These are phyloP conservation scores for Bactericera cockerelli DNA, from an alignment of 1,140 invertebrate genomes.

Conservation along the genomic window DNA sequence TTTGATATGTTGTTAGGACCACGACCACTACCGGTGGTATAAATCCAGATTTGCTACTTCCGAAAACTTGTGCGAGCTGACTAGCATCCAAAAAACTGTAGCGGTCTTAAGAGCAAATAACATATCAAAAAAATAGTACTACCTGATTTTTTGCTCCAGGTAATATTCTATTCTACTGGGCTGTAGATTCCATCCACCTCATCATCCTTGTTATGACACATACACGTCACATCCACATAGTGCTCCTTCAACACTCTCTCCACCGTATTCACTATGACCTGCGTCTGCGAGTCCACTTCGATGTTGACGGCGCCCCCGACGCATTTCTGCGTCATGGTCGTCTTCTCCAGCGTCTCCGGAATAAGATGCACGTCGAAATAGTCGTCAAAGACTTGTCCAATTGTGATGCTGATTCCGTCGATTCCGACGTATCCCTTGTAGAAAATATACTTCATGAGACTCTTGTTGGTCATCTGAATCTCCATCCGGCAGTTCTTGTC, in stretches of 20 bases:
- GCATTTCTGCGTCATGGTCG: not conserved
- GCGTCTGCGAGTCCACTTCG: conserved; percentile 1
- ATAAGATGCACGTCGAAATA: not conserved
- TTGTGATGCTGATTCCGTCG: not conserved
- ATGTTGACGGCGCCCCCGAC: not conserved
- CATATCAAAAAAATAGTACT: too few relatives aligned
- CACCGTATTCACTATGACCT: not conserved
- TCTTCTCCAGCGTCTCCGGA: not conserved
- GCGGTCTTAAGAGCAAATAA: too few relatives aligned
- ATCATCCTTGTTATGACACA: too few relatives aligned
- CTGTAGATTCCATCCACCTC: too few relatives aligned
- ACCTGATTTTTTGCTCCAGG: too few relatives aligned
- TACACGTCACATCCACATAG: not conserved
- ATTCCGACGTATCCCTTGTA: not conserved
- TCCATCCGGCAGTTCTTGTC: not conserved
- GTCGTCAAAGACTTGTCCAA: not conserved
- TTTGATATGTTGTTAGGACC: too few relatives aligned
- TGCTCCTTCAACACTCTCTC: not conserved
- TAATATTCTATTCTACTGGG: too few relatives aligned
- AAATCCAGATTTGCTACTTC: too few relatives aligned
- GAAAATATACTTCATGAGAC: not conserved
- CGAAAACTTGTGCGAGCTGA: too few relatives aligned
- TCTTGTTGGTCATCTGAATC: not conserved
- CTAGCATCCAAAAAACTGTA: too few relatives aligned
- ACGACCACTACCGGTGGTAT: too few relatives aligned